Conservation (phyloP, 2,888 invertebrate genomes). For the Lottia gigantea region DNA sequence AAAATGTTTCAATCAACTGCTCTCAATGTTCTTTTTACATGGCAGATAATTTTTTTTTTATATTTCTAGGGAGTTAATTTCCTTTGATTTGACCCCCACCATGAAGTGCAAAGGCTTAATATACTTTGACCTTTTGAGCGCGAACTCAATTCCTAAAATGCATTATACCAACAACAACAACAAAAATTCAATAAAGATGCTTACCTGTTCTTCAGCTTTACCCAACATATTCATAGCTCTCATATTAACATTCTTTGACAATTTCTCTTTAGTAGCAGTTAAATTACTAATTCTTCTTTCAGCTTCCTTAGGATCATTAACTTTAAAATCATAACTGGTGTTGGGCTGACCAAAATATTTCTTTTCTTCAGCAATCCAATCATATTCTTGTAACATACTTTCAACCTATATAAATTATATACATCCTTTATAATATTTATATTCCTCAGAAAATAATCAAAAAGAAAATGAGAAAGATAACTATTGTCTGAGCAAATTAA, state of each 20-base stretch:
- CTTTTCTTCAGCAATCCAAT: slow-evolving; percentile 84
- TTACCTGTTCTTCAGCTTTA: slow-evolving; percentile 85
- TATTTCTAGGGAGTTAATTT: too few species aligned
- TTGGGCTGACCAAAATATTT: slow-evolving; percentile 78
- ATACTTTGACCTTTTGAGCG: too few species aligned
- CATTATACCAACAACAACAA: too few species aligned
- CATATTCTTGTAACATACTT: slow-evolving; percentile 56
- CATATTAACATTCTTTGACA: slow-evolving; percentile 76
- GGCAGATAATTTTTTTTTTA: too few species aligned
- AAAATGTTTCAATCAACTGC: too few species aligned
- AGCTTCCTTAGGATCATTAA: slow-evolving; percentile 77
- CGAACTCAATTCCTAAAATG: too few species aligned
- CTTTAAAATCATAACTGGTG: slow-evolving; percentile 69
- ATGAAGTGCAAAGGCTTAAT: too few species aligned
- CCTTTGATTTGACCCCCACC: too few species aligned
- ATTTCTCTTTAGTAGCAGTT: slow-evolving; percentile 72
- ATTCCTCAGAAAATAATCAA: background rate
- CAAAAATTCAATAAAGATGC: slow-evolving; percentile 2
- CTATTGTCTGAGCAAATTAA: too few species aligned
- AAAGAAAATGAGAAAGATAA: too few species aligned
- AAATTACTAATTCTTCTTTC: slow-evolving; percentile 73
- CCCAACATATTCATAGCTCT: slow-evolving; percentile 87
- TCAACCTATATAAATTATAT: slow-evolving; percentile 53
- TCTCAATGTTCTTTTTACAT: too few species aligned
- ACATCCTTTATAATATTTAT: too few species aligned